Base-by-base conservation (phyloP, 1,140 invertebrate species). In the Hetaerina americana region DNA sequence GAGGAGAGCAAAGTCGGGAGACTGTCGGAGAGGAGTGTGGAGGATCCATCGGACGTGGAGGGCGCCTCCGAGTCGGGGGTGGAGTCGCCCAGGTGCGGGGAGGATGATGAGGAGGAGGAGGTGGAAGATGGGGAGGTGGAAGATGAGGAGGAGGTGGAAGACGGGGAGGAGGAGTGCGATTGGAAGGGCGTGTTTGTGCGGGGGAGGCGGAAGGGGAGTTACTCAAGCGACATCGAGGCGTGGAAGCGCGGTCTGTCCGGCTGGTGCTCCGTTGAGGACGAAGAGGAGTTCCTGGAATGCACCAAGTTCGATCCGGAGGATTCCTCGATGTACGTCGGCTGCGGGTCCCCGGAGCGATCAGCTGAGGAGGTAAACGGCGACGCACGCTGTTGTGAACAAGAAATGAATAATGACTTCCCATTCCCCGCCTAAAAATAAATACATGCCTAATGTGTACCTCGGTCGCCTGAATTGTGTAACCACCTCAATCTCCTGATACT, bases 171-270 rank as follows among this genome's bases (percentile, higher is more conserved):
- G 12, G 12, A 15, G 3, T 10, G 5, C 1, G 25, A 26, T 18
- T 26, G 27, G 67, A 28, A 68, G 24, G 27, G 67, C 26, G 25
- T 68, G 25, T 28, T 5, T n/a, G 40, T 57, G 2, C 15, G 40
- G 22, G 40, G 67, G 18, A 68, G 70, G 5, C 25, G 71, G 28
- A 72, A 69, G 26, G 67, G 71, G 18, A 69, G 67, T 26, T 28
- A 22, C n/a, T 26, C 26, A 15, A 72, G 71, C 70, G 71, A 72
- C 67, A 69, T 72, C 24, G 71, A 70, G 27, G 71, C 71, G 66
- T 72, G 71, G 71, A 72, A 72, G 22, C 68, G 67, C 26, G 66
- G 27, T 25, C 67, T 72, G 22, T 29, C n/a, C n/a, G 27, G 71
- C 22, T 24, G 25, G 27, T 26, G 49, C 26, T 69, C 27, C 28